A percentile compares a stretch with the other conserved stretches of the same genome.
Conservation (phyloP, 2,797 vertebrate species). For the Gorsachius magnificus region DNA sequence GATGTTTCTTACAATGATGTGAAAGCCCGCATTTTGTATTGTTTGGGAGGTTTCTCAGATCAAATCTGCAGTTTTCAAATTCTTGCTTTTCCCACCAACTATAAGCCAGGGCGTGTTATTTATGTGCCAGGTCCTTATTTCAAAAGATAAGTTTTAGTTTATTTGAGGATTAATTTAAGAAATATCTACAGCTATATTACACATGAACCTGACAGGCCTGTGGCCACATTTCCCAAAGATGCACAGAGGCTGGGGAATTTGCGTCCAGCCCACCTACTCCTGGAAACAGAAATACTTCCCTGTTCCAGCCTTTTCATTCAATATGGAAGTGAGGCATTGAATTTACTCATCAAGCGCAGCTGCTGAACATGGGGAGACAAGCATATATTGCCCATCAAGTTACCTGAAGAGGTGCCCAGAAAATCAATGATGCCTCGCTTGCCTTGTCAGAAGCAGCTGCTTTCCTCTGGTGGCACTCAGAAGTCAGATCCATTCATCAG, state of each 20-base stretch:
- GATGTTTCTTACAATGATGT: background rate
- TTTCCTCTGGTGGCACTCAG: background rate
- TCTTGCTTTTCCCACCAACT: background rate
- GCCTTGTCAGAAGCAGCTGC: background rate
- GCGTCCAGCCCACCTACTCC: background rate
- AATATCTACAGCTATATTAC: background rate
- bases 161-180: background rate
- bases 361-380: background rate
- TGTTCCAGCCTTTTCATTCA: background rate
- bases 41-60: background rate
- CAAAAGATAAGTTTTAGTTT: background rate
- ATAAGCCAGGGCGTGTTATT: background rate
- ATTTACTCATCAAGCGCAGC: background rate
- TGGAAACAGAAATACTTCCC: background rate
- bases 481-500: background rate
- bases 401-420: background rate
- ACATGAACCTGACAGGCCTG: background rate
- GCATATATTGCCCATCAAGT: background rate
- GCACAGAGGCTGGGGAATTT: background rate
- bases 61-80: background rate
- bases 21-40: background rate
- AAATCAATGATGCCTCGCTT: background rate
- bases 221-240: background rate
- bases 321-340: background rate
- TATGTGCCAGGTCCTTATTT: background rate